Conservation (phyloP, 2,113 vertebrate genomes). For the Todiramphus saurophagus region DNA sequence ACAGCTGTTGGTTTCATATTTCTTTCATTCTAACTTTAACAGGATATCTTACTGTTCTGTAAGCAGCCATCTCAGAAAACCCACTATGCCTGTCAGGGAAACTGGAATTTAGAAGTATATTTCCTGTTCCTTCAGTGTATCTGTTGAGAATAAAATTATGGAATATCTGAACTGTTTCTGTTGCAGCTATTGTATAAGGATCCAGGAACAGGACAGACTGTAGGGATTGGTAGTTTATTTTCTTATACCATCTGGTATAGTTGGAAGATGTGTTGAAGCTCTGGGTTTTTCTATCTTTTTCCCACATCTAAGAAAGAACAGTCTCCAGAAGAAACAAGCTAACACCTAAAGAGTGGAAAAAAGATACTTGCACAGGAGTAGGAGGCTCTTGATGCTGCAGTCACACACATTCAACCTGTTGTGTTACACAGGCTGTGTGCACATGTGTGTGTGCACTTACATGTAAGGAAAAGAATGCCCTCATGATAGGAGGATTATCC, state of each 20-base stretch:
- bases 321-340: background rate
- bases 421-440: accelerated
- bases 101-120: background rate
- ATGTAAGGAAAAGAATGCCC: background rate
- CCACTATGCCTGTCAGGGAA: background rate
- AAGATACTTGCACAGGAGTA: background rate
- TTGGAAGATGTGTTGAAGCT: background rate
- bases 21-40: background rate
- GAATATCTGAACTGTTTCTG: background rate
- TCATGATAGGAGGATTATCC: background rate
- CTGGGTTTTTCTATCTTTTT: background rate
- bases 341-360: background rate
- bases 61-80: background rate
- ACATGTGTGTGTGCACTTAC: accelerated
- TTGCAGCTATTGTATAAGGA: background rate
- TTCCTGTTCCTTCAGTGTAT: background rate
- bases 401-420: background rate
- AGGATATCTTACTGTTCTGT: background rate
- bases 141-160: background rate
- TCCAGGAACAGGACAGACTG: background rate
- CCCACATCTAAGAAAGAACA: background rate
- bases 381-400: background rate
- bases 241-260: background rate
- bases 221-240: background rate
- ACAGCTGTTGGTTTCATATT: background rate